phyloP scores from a whole-genome alignment of 2,888 invertebrate species.

The Diachrysia chrysitis region DNA sequence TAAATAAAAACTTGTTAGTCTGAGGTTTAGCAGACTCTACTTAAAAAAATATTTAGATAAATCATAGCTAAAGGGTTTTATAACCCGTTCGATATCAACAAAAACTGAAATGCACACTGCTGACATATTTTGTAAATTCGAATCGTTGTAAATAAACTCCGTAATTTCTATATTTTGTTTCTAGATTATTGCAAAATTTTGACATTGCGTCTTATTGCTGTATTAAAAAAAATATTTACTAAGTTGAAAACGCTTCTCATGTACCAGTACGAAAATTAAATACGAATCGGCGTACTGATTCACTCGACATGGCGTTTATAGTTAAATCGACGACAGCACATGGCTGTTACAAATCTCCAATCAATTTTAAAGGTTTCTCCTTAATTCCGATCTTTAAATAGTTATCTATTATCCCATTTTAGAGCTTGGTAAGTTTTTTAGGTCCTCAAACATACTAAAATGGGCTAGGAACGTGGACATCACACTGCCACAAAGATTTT shows the following conservation, averaged over 20 bases:
- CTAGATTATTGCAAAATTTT: slow-evolving; percentile 20
- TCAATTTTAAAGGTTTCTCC: not conserved
- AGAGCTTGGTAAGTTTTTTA: not conserved
- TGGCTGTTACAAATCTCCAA: not conserved
- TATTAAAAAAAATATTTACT: slow-evolving; percentile 9
- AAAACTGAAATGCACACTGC: slow-evolving; percentile 37
- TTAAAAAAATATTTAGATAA: slow-evolving; percentile 25
- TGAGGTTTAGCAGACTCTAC: slow-evolving; percentile 27
- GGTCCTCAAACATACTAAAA: not conserved
- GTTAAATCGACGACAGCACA: not conserved
- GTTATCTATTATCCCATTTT: not conserved
- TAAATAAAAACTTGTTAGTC: slow-evolving; percentile 45
- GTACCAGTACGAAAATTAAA: slow-evolving; percentile 5
- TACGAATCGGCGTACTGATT: not conserved
- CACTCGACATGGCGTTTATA: not conserved
- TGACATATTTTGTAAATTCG: slow-evolving; percentile 9
- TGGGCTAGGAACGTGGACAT: slow-evolving; percentile 6
- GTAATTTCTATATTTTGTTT: slow-evolving; percentile 2
- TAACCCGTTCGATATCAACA: slow-evolving; percentile 17
- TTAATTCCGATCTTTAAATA: not conserved
- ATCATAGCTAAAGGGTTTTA: slow-evolving; percentile 16
- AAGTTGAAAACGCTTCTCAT: not conserved
- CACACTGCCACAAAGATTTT: not conserved
- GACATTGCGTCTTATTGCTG: slow-evolving; percentile 19
- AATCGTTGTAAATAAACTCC: slow-evolving; percentile 19